A percentile compares a stretch with the other conserved stretches of the same genome.
Evolutionary conservation across 2,888 invertebrate genomes (phyloP).

Genomic region (Heliconius charithonia): DNA sequence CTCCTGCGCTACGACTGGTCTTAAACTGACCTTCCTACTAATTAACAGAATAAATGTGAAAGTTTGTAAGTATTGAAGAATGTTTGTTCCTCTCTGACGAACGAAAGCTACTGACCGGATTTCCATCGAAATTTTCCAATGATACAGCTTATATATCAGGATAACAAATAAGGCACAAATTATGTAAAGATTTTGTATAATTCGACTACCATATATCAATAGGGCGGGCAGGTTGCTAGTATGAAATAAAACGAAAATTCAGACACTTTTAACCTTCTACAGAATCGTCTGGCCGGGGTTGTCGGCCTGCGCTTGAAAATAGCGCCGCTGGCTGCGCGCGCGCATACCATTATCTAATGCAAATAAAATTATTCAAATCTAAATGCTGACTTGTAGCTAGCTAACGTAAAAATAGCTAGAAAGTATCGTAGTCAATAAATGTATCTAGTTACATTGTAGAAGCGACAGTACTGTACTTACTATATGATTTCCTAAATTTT

Average conservation of each 20-base stretch:
- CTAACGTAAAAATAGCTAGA: slow-evolving; percentile 28
- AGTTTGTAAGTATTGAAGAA: no score
- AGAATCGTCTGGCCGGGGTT: slow-evolving; percentile 41
- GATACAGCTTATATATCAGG: no score
- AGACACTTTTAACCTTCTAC: slow-evolving; percentile 31
- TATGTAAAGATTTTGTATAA: background rate
- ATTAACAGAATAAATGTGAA: no score
- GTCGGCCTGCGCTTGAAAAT: slow-evolving; percentile 46
- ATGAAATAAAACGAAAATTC: background rate
- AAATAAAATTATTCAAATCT: slow-evolving; percentile 41
- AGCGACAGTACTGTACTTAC: background rate
- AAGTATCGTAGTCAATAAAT: slow-evolving; percentile 22
- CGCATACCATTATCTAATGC: slow-evolving; percentile 40
- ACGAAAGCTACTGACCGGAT: background rate
- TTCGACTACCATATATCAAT: background rate
- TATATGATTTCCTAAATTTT: background rate
- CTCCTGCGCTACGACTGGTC: no score
- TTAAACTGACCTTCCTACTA: no score
- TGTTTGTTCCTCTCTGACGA: no score
- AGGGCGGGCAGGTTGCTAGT: background rate
- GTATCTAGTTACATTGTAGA: background rate
- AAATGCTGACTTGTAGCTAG: slow-evolving; percentile 26
- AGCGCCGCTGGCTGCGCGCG: slow-evolving; percentile 36
- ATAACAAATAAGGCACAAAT: background rate
- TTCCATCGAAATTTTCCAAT: no score